These are phyloP conservation scores for Nebria salina DNA, from an alignment of 2,888 invertebrate species.

Conservation along the genomic window DNA sequence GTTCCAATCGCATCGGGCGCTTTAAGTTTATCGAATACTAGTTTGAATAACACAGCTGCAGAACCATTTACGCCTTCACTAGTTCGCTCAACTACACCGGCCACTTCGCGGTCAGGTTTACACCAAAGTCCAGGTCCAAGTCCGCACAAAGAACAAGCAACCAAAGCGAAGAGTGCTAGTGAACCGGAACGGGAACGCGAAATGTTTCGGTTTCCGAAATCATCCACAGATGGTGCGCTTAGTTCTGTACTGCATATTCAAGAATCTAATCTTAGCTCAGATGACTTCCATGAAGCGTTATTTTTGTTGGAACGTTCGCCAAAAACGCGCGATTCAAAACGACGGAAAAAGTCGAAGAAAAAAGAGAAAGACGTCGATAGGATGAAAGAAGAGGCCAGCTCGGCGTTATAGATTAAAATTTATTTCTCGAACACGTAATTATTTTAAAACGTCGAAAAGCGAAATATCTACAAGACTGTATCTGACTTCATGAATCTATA, in stretches of 20 bases:
- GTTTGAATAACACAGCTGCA: slow-evolving; percentile 56
- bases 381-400: slow-evolving; percentile 63
- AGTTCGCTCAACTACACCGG: slow-evolving; percentile 60
- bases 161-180: slow-evolving; percentile 64
- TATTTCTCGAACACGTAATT: slow-evolving; percentile 11
- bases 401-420: slow-evolving; percentile 58
- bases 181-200: slow-evolving; percentile 66
- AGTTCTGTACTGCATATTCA: slow-evolving; percentile 68
- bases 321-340: slow-evolving; percentile 64
- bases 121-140: slow-evolving; percentile 56
- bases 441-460: slow-evolving; percentile 22
- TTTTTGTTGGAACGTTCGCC: slow-evolving; percentile 67
- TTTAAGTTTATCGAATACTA: slow-evolving; percentile 60
- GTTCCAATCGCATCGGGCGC: slow-evolving; percentile 60
- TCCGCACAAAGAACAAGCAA: slow-evolving; percentile 56
- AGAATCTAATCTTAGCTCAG: slow-evolving; percentile 67
- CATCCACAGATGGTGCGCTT: slow-evolving; percentile 68
- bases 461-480: slow-evolving; percentile 44
- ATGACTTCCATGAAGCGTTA: slow-evolving; percentile 68
- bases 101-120: slow-evolving; percentile 55
- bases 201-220: slow-evolving; percentile 67
- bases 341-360: slow-evolving; percentile 64
- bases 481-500: slow-evolving; percentile 44
- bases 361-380: slow-evolving; percentile 59
- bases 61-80: slow-evolving; percentile 60